These are phyloP conservation scores for Sorex fumeus DNA, from an alignment of 2,113 vertebrate genomes.

Conservation along the genomic window DNA sequence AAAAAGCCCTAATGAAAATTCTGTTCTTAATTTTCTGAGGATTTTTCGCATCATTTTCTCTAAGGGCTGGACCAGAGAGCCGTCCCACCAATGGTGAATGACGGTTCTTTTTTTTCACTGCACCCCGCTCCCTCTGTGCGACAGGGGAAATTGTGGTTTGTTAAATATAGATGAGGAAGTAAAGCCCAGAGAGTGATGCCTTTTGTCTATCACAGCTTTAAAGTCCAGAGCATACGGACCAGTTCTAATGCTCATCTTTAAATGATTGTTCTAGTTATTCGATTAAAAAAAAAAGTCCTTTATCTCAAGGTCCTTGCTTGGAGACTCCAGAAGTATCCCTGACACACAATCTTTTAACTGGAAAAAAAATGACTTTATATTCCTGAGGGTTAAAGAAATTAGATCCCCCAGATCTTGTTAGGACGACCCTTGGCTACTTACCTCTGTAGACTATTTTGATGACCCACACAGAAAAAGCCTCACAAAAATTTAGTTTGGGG, in stretches of 20 bases:
- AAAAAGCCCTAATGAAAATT: too few relatives aligned
- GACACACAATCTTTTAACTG: not conserved
- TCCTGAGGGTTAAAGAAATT: not conserved
- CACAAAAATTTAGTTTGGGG: not conserved
- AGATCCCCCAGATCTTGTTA: not conserved
- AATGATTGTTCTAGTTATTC: not conserved
- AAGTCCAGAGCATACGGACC: not conserved
- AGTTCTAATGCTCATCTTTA: not conserved
- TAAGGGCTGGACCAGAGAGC: not conserved
- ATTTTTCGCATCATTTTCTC: too few relatives aligned
- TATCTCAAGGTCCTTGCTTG: not conserved
- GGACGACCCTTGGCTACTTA: slow-evolving; percentile 6
- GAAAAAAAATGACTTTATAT: not conserved
- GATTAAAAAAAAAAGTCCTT: too few relatives aligned
- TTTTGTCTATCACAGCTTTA: not conserved
- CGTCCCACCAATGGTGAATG: not conserved
- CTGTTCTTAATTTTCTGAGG: too few relatives aligned
- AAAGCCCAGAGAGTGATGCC: not conserved
- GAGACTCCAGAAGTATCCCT: not conserved
- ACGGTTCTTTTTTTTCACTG: too few relatives aligned
- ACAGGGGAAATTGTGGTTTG: too few relatives aligned
- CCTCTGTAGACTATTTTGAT: not conserved
- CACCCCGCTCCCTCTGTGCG: too few relatives aligned
- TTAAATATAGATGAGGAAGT: not conserved
- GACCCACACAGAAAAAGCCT: not conserved